Evolutionary conservation across 1,140 invertebrate genomes (phyloP).

Genomic region (Luehdorfia chinensis): DNA sequence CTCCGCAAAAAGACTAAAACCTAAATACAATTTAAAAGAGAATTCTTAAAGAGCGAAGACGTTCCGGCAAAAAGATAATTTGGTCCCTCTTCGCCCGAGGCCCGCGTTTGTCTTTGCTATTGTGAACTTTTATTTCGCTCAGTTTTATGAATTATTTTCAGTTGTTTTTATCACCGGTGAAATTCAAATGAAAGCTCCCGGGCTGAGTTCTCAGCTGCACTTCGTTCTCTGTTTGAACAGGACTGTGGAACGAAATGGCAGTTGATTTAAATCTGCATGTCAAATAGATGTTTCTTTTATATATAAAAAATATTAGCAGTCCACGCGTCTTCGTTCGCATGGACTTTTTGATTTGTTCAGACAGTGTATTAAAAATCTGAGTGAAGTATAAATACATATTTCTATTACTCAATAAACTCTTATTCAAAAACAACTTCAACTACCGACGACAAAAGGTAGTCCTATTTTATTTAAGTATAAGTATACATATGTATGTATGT

Average conservation of each 20-base stretch:
- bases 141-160: slow-evolving; percentile 72
- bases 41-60: slow-evolving; percentile 73
- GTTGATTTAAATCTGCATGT: slow-evolving; percentile 14
- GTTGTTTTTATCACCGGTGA: slow-evolving; percentile 65
- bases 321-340: too few species aligned
- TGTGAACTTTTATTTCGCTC: slow-evolving; percentile 69
- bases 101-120: slow-evolving; percentile 70
- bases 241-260: slow-evolving; percentile 1
- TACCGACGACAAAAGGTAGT: too few species aligned
- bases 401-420: too few species aligned
- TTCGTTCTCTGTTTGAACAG: slow-evolving; percentile 11
- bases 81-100: slow-evolving; percentile 43
- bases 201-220: slow-evolving; percentile 16
- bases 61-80: slow-evolving; percentile 66
- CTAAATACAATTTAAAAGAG: slow-evolving; percentile 72
- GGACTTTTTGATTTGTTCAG: too few species aligned
- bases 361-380: too few species aligned
- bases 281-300: not conserved
- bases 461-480: too few species aligned
- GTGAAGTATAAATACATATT: too few species aligned
- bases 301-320: too few species aligned
- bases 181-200: slow-evolving; percentile 51
- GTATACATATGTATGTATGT: too few species aligned
- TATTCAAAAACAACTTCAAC: too few species aligned
- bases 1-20: slow-evolving; percentile 59